phyloP scores from a whole-genome alignment of 2,797 vertebrate genomes.

The Falco berigora region DNA sequence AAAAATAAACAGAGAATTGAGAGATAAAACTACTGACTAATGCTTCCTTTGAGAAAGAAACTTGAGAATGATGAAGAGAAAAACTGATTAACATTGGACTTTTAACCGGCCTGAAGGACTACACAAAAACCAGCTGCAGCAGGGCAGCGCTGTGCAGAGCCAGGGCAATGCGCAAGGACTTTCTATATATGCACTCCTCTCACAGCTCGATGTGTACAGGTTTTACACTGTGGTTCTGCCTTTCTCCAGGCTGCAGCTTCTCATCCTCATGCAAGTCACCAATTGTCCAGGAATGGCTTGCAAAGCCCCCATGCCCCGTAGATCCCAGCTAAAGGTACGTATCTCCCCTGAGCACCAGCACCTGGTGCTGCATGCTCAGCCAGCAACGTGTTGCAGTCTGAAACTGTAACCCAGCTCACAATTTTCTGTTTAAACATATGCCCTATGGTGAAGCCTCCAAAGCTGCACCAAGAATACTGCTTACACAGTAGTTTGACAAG shows the following conservation, averaged over 20 bases:
- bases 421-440: background rate
- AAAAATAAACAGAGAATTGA: constrained; percentile 51
- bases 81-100: background rate
- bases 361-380: fast-evolving
- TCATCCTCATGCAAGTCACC: background rate
- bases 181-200: background rate
- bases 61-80: constrained; percentile 8
- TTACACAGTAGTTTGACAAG: background rate
- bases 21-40: constrained; percentile 28
- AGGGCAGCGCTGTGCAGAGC: background rate
- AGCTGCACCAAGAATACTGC: constrained; percentile 28
- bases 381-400: background rate
- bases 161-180: background rate
- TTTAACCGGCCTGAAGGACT: background rate
- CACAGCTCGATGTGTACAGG: background rate
- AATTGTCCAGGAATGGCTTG: background rate
- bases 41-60: constrained; percentile 36
- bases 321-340: background rate
- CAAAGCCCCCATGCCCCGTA: fast-evolving
- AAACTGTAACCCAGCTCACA: background rate
- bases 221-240: background rate
- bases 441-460: background rate
- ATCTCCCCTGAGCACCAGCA: background rate
- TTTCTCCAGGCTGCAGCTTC: background rate
- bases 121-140: background rate